Base-by-base conservation (phyloP, 2,113 vertebrate species). In the Xiphophorus maculatus region DNA sequence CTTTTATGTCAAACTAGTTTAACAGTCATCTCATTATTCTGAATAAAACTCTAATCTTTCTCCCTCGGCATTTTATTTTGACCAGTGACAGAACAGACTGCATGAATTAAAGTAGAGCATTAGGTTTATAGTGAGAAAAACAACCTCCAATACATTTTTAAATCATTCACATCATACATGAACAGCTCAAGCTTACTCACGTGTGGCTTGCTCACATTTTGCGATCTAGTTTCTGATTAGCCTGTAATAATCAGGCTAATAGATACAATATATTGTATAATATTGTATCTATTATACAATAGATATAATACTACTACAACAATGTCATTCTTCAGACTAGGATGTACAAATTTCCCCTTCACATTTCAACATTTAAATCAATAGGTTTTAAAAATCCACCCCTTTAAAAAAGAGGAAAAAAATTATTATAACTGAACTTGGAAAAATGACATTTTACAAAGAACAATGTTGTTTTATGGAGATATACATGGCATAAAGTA, bases 41-140 rank as follows among this genome's bases (percentile, higher is more conserved):
- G 51, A n/a, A 8, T 11, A 54, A 25, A 67, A 42, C 22, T 35
- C 58, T 60, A n/a, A 58, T 28, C 40, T 81, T 60, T 71, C 13
- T 8, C 48, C 66, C 10, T 17, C 33, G 8, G 40, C 22, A 58
- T 35, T 73, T 66, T 77, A 12, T 27, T 54, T 48, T 77, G 32
- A 71, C 62, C 63, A 64, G 32, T 63, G 3, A 74, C 2, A 69
- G 64, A 33, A 25, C 9, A 75, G 28, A 79, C 28, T 13, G 19
- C 63, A 76, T 68, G 66, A 37, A 68, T n/a, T 33, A 73, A 64
- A 67, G 71, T 5, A 58, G 71, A 61, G 5, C n/a, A 29, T 74
- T 82, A 72, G 73, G 88, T 88, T 79, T 51, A 48, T 28, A 37
- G 19, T 60, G 35, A 37, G 12, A 12, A 5, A 37, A 70, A 19